Base-by-base conservation (phyloP, 64 coral and sea anemone species). In the Porites lutea region DNA sequence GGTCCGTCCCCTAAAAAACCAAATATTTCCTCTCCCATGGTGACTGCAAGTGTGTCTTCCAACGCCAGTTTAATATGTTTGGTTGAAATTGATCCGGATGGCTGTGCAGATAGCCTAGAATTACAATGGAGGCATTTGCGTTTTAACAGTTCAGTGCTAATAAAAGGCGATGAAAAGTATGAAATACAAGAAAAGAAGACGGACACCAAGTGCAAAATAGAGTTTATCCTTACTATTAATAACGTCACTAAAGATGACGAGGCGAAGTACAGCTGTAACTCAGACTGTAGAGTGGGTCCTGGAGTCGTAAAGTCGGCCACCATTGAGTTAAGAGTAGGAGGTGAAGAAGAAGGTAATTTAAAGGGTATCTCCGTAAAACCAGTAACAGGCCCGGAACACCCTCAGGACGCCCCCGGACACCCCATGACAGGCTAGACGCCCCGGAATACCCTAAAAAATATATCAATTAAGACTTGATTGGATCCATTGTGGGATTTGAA, bases 171-270 rank as follows among this genome's bases (percentile, higher is more conserved):
- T 49, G 16, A 51, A 48, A 76, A 76, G 14, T 52, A 76, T 48
- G 4, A 76, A 52, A n/a, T 76, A 76, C 9, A 49, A 50, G 46
- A 52, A 48, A 76, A 51, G 73, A 76, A 76, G 15, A 76, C 48
- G 6, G 27, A 16, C 14, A 50, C 27, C 73, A 51, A 76, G 18
- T 76, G 73, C 16, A 76, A 76, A 48, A 51, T 2, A 52, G 47
- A 76, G 3, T 76, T 76, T 44, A 51, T 50, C 7, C 48, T 76
- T 15, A 47, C 73, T 9, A 76, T 76, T 76, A 19, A 19, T 51
- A 76, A 76, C 73, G 73, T 76, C 19, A 76, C 73, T 46, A 8
- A 52, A 19, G n/a, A 20, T 76, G 73, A 76, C 15, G 48, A 19
- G 19, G 73, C 46, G n/a, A 76, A 44, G 6, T 76, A 76, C 45